Evolutionary conservation across 2,797 vertebrate genomes (phyloP), one percentile per base, ranked within the genome.

Genomic region (Odontamblyopus rebecca): DNA sequence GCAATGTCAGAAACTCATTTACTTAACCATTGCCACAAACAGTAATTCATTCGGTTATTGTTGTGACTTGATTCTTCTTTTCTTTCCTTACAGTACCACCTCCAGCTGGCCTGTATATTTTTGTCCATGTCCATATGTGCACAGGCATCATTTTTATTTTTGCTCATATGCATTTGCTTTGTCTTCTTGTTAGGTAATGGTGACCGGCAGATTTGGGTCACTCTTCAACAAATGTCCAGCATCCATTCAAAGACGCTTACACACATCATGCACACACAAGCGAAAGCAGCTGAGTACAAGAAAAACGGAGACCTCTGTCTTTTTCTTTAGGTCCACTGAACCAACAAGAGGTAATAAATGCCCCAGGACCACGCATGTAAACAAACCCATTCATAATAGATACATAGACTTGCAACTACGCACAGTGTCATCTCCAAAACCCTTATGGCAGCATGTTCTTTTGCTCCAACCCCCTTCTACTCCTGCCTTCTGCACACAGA

Each of bases 141-240:
- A 30, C 15, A 60, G 57, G 63, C 67, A 26, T 65, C n/a, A 27
- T 30, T 60, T 48, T 65, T 13, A 41, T 35, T 64, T 69, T 64
- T 69, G 57, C 27, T 29, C 57, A 60, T 29, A 60, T 30, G 27
- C 29, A 60, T 29, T 84, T 78, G 75, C 77, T 89, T 84, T 67
- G 19, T 89, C 87, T 89, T 89, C 84, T 81, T 85, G 86, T 89
- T 89, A 82, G 84, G 77, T 91, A 93, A 93, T 91, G 85, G 82
- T 70, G 81, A 82, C 74, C 83, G 91, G 93, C 92, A 93, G 90
- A 93, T 92, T 89, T 90, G 82, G 92, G 89, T 93, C 91, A 90
- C 77, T 84, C 77, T 69, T 83, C 80, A 78, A 85, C 87, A 91
- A 91, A 91, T 84, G 80, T 86, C 89, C 85, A 84, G 85, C 86